Conservation (phyloP, 92 coral and sea anemone species). For the Metridium senile region DNA sequence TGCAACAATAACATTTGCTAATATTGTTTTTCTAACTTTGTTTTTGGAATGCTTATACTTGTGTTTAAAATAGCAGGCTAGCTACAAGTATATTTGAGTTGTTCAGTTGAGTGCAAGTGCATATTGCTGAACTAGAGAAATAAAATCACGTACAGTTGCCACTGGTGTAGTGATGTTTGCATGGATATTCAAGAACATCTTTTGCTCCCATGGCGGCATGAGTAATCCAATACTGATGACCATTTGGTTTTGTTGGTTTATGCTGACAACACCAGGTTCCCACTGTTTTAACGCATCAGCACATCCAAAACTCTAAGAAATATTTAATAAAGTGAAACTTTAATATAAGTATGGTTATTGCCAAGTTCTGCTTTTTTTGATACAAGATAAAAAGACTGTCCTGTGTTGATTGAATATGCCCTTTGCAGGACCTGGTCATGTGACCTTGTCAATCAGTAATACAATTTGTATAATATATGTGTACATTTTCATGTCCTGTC, state of each 20-base stretch:
- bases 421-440: no score
- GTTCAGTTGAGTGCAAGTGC: conserved; percentile 47
- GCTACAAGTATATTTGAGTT: no score
- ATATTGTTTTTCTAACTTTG: no score
- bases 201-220: conserved; percentile 85
- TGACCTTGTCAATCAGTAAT: no score
- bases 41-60: no score
- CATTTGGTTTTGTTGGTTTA: conserved; percentile 58
- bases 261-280: conserved; percentile 40
- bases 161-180: conserved; percentile 59
- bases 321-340: neutral
- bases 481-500: no score
- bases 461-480: no score
- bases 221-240: conserved; percentile 62
- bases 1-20: no score
- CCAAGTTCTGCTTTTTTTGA: no score
- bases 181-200: conserved; percentile 64
- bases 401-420: no score
- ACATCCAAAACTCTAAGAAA: conserved; percentile 40
- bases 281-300: conserved; percentile 56
- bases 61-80: no score
- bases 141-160: conserved; percentile 72
- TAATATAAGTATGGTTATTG: neutral
- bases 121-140: conserved; percentile 72
- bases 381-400: no score